Conservation (phyloP, 2,797 vertebrate genomes). For the Dryobates pubescens region DNA sequence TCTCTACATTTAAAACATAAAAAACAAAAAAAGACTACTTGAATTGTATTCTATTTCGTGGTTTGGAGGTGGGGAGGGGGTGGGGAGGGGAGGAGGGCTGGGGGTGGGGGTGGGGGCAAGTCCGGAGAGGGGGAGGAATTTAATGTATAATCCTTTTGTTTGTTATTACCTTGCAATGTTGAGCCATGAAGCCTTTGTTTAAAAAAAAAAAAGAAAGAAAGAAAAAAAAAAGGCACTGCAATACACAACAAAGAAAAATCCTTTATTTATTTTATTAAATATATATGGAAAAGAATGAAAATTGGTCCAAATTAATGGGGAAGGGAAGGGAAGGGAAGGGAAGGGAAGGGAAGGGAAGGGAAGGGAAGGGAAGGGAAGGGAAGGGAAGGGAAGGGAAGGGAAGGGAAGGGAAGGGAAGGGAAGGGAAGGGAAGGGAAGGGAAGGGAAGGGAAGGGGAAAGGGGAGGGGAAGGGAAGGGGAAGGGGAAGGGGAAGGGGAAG, state of each 20-base stretch:
- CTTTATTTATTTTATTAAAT: slow-evolving; percentile 96
- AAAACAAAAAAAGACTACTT: slow-evolving; percentile 83
- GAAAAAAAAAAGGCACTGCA: slow-evolving; percentile 93
- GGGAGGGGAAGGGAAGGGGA: too few species aligned
- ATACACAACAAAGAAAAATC: slow-evolving; percentile 81
- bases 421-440: too few species aligned
- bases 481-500: too few species aligned
- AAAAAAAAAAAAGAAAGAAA: slow-evolving; percentile 83
- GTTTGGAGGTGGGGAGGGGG: slow-evolving; percentile 75
- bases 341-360: too few species aligned
- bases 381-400: too few species aligned
- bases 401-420: too few species aligned
- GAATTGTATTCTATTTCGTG: slow-evolving; percentile 95
- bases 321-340: neutral
- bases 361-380: too few species aligned
- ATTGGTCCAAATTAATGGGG: slow-evolving; percentile 85
- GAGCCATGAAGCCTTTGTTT: slow-evolving; percentile 84
- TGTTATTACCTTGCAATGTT: slow-evolving; percentile 85
- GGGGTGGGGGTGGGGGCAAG: neutral
- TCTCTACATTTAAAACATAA: slow-evolving; percentile 75
- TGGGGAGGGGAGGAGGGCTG: too few species aligned
- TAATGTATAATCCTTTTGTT: slow-evolving; percentile 90
- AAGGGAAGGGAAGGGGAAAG: too few species aligned
- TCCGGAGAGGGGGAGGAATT: slow-evolving; percentile 75
- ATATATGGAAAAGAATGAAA: slow-evolving; percentile 78